Conservation (phyloP, 2,797 vertebrate genomes). For the Eospalax fontanierii region DNA sequence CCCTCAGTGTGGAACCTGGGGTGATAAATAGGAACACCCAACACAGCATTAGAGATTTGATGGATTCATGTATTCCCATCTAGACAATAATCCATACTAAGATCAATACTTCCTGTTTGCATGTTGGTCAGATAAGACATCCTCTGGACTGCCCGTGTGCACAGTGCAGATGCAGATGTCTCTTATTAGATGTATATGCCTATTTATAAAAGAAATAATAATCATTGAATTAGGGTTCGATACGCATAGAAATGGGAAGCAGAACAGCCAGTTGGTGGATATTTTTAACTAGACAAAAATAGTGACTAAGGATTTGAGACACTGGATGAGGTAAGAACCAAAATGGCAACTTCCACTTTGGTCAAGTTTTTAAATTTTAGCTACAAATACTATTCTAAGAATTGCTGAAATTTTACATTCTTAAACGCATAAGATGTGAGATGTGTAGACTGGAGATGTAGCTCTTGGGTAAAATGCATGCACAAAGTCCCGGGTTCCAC, state of each 20-base stretch:
- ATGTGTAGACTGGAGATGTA: background rate
- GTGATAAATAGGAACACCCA: background rate
- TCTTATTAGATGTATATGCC: background rate
- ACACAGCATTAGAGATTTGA: background rate
- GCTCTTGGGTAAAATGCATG: background rate
- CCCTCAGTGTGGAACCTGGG: background rate
- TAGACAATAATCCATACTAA: background rate
- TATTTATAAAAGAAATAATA: background rate
- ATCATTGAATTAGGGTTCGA: background rate
- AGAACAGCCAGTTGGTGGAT: background rate
- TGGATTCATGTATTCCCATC: background rate
- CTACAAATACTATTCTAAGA: background rate
- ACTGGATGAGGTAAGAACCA: background rate
- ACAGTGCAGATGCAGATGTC: background rate
- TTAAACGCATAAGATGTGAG: background rate
- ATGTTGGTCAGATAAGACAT: background rate
- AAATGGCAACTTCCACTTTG: constrained; percentile 4
- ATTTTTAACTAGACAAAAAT: constrained; percentile 12
- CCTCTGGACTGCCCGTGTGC: background rate
- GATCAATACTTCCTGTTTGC: background rate
- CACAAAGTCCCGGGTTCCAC: background rate
- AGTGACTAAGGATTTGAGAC: background rate
- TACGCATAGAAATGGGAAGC: background rate
- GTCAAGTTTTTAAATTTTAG: background rate
- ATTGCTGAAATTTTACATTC: constrained; percentile 20